Evolutionary conservation across 2,113 vertebrate species (phyloP), one percentile per base, ranked within the genome.

Genomic region (Theristicus caerulescens): DNA sequence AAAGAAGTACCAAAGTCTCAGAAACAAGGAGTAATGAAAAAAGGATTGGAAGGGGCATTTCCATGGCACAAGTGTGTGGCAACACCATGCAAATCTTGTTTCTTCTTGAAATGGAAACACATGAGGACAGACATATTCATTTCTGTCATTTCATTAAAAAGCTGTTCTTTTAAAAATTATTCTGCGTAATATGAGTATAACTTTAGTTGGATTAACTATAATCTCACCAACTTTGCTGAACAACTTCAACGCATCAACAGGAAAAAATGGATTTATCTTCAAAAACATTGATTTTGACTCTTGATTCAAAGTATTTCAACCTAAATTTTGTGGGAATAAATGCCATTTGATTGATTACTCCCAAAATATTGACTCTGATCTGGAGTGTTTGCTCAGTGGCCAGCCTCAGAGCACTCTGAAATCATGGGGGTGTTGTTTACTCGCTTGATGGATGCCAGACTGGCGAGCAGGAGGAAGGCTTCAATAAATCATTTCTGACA

Each of bases 401-500:
- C 72, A 57, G 69, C 57, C 51, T 78, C 88, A 15, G 59, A 92
- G 90, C 69, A 44, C 52, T 81, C 69, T 71, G 92, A 82, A 86
- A 66, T 61, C 51, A 11, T 7, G n/a, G 27, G 14, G 16, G 27
- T 32, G 5, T 1, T 94, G 47, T 88, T 93, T 88, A 67, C 52
- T 69, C 4, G 1, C 44, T 57, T 95, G 91, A 84, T 81, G 90
- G 83, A 94, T 95, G 80, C 76, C 90, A 81, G 83, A 47, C 52
- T 40, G 40, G 69, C 18, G 2, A 95, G 73, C 38, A 32, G 65
- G 77, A 90, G 72, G 92, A 96, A 91, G 65, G 69, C 47, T 87
- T 94, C 80, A 61, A 89, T 96, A 93, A 96, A 96, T 95, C 94
- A 95, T 71, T 83, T 83, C 55, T 95, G 94, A 96, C 82, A 29